These are phyloP conservation scores for Spizaetus ornatus DNA, from an alignment of 2,113 vertebrate species.

Conservation along the genomic window DNA sequence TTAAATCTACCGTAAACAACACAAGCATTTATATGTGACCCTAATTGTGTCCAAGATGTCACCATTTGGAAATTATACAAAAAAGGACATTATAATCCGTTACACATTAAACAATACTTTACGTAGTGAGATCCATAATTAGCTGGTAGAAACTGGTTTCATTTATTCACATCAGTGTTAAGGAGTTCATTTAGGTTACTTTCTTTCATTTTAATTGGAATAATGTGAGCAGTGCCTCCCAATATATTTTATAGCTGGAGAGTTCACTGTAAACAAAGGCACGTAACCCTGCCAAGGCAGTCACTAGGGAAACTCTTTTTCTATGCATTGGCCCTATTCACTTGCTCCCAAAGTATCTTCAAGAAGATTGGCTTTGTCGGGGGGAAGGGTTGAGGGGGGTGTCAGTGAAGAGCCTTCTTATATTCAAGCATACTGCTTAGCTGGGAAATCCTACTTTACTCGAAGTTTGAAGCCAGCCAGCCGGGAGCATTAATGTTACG, in stretches of 20 bases:
- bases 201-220: conserved; percentile 66
- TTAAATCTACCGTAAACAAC: conserved; percentile 75
- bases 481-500: fast-evolving
- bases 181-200: conserved; percentile 65
- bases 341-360: neutral
- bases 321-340: neutral
- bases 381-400: neutral
- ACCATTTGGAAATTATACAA: conserved; percentile 65
- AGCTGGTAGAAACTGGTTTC: conserved; percentile 57
- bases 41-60: conserved; percentile 71
- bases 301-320: conserved; percentile 46
- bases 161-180: conserved; percentile 65
- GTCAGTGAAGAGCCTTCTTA: neutral
- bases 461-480: neutral
- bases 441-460: neutral
- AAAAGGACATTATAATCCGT: conserved; percentile 63
- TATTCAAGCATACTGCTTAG: neutral
- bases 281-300: conserved; percentile 54
- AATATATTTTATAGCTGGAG: conserved; percentile 51
- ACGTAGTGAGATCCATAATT: conserved; percentile 63
- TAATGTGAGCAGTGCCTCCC: conserved; percentile 37
- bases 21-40: conserved; percentile 72
- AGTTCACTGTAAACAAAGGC: conserved; percentile 55
- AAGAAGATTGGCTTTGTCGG: neutral
- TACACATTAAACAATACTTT: conserved; percentile 63